Evolutionary conservation across 1,140 invertebrate species (phyloP).

Genomic region (Meloidogyne floridensis): DNA sequence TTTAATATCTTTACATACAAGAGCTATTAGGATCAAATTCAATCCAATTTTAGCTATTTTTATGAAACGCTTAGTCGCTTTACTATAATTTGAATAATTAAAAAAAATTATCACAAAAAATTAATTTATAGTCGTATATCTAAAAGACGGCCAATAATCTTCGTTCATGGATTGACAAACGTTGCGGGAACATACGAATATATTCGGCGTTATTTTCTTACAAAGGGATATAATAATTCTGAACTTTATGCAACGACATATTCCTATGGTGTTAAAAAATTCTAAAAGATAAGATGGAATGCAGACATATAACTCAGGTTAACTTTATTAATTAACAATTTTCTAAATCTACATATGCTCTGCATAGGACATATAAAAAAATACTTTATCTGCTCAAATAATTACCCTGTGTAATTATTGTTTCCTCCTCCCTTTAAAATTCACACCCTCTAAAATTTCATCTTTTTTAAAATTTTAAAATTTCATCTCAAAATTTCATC

Average conservation of each 20-base stretch:
- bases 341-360: no score
- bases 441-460: no score
- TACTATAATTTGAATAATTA: no score
- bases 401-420: no score
- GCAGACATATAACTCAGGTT: conserved; percentile 25
- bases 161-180: conserved; percentile 29
- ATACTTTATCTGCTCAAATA: no score
- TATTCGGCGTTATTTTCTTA: conserved; percentile 19
- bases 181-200: background rate
- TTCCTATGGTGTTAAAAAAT: background rate
- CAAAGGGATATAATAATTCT: conserved; percentile 26
- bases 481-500: no score
- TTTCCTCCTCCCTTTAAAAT: background rate
- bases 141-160: conserved; percentile 30
- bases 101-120: no score
- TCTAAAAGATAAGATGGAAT: conserved; percentile 25
- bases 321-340: background rate
- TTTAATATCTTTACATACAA: no score
- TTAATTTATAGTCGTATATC: background rate
- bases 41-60: no score
- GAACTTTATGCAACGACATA: conserved; percentile 40
- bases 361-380: no score
- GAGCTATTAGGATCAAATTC: no score
- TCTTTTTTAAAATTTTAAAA: background rate
- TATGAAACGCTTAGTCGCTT: no score